Conservation (phyloP, 2,113 vertebrate species). For the Stomatorhinus ivindoensis region DNA sequence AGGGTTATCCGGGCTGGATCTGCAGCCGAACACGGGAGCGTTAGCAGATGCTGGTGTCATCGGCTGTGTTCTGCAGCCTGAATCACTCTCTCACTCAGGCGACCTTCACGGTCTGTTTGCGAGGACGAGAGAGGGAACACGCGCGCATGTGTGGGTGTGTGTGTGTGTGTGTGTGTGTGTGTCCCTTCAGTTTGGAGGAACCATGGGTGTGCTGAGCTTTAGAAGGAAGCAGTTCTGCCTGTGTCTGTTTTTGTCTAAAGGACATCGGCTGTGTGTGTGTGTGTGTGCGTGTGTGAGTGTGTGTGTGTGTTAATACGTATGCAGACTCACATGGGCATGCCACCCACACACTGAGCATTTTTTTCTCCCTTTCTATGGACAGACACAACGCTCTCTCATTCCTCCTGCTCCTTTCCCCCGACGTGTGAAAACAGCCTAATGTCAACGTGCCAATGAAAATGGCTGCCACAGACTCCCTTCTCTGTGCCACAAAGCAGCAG, state of each 20-base stretch:
- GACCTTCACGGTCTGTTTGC: constrained; percentile 19
- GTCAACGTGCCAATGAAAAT: not conserved
- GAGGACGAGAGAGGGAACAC: not conserved
- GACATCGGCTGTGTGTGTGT: not conserved
- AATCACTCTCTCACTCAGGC: constrained; percentile 9
- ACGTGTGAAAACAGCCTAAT: not conserved
- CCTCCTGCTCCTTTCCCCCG: not conserved
- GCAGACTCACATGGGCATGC: not conserved
- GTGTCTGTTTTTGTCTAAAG: not conserved
- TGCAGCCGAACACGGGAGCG: not conserved
- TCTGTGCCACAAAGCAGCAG: not conserved
- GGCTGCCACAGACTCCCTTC: not conserved
- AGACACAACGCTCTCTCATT: not conserved
- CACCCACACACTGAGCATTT: not conserved
- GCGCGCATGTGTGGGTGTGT: not conserved
- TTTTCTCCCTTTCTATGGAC: not conserved
- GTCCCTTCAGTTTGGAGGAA: not conserved
- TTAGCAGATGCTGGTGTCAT: constrained; percentile 16
- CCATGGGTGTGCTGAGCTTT: not conserved
- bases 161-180: not conserved
- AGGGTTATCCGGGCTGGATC: not conserved
- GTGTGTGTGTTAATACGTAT: not conserved
- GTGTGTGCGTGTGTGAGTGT: not conserved
- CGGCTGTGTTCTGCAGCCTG: not conserved
- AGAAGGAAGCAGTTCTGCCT: not conserved